Conservation (phyloP, 2,888 invertebrate species). For the Psylliodes chrysocephalus region DNA sequence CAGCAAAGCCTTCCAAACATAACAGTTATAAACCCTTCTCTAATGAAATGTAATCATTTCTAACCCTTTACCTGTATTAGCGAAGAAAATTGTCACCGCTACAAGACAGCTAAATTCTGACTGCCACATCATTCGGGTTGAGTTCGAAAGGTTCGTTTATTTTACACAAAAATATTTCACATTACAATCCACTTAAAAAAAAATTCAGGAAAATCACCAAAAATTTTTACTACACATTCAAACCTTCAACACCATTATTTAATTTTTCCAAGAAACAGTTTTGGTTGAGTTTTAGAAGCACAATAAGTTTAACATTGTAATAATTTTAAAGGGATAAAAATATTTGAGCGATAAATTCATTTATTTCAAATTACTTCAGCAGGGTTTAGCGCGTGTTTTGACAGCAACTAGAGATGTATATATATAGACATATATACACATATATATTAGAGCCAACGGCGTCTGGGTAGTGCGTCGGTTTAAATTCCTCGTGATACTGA, state of each 20-base stretch:
- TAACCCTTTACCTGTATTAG: slow-evolving; percentile 46
- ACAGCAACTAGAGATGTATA: slow-evolving; percentile 26
- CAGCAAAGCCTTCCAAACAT: neutral
- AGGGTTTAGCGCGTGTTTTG: slow-evolving; percentile 46
- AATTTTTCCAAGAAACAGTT: slow-evolving; percentile 1
- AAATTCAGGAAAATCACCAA: slow-evolving; percentile 5
- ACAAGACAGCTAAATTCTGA: slow-evolving; percentile 37
- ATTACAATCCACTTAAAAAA: slow-evolving; percentile 38
- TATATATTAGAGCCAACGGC: slow-evolving; percentile 28
- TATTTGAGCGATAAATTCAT: slow-evolving; percentile 19
- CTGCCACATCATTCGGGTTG: slow-evolving; percentile 34
- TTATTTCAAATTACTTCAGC: slow-evolving; percentile 28
- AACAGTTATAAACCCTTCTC: neutral
- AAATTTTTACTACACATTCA: slow-evolving; percentile 30
- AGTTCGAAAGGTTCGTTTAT: slow-evolving; percentile 11
- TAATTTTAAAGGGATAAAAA: slow-evolving; percentile 7
- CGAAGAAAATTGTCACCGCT: slow-evolving; percentile 43
- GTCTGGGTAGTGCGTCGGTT: slow-evolving; percentile 32
- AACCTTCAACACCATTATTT: slow-evolving; percentile 15
- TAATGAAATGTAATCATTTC: slow-evolving; percentile 28
- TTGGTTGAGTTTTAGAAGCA: slow-evolving; percentile 1
- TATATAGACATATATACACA: too few relatives aligned
- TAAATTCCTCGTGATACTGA: slow-evolving; percentile 52
- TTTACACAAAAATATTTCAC: slow-evolving; percentile 37
- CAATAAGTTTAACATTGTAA: slow-evolving; percentile 3